Evolutionary conservation across 1,140 invertebrate genomes (phyloP).

Genomic region (Heliconius hewitsoni): DNA sequence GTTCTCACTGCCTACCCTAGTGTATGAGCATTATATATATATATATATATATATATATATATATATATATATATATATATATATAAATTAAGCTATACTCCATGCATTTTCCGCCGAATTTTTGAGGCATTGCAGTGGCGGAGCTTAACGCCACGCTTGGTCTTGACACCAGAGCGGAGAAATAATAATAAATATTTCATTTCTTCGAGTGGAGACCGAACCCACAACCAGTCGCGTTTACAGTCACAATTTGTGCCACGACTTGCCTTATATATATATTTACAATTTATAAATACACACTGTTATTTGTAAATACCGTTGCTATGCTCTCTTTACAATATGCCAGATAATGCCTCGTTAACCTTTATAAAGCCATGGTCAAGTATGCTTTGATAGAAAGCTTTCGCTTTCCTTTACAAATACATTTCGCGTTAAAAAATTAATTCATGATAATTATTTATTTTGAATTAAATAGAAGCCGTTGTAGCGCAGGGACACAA

Average conservation of each 20-base stretch:
- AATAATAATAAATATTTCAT: too few relatives aligned
- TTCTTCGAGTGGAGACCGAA: too few relatives aligned
- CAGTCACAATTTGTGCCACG: too few relatives aligned
- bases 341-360: background rate
- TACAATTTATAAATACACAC: background rate
- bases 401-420: background rate
- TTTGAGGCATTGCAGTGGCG: too few relatives aligned
- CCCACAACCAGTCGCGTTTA: too few relatives aligned
- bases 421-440: background rate
- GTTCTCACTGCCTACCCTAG: too few relatives aligned
- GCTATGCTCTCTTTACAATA: background rate
- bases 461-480: background rate
- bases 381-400: background rate
- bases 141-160: too few relatives aligned
- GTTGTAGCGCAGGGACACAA: background rate
- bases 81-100: too few relatives aligned
- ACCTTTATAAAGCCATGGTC: conserved; percentile 4
- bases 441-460: background rate
- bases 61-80: background rate
- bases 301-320: background rate
- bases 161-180: too few relatives aligned
- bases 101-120: too few relatives aligned
- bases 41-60: background rate
- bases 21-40: too few relatives aligned
- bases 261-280: background rate